Evolutionary conservation across 2,888 invertebrate genomes (phyloP), one percentile per base, ranked within the genome.

Genomic region (Sminthurinus aureus): DNA sequence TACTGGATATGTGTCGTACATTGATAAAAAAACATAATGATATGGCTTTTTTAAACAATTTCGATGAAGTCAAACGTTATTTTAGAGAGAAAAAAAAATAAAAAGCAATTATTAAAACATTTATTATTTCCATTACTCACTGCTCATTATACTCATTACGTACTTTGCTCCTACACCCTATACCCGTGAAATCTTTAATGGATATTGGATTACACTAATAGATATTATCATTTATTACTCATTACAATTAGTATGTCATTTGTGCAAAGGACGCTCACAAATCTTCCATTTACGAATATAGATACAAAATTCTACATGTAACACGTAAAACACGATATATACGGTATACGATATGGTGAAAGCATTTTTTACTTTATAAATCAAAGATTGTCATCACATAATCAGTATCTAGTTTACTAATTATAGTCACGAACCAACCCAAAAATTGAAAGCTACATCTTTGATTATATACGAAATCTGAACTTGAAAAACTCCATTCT

Each of bases 121-220:
- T n/a, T n/a, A n/a, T n/a, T n/a, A 58, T 58, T 13, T 18, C 18
- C 18, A 58, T 58, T 38, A 64, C 64, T 64, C 64, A 64, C 9
- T 64, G n/a, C 9, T 64, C 0, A 9, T 64, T 18, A 2, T 69
- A 20, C 9, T 69, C 11, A 69, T 22, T 20, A 69, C 67, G 11
- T 38, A 64, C 15, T 20, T n/a, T 20, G n/a, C 38, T 38, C 6
- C 38, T 20, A 18, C 20, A 71, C 22, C 2, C 71, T 71, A 22
- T 13, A 71, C 4, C 24, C 71, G 24, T 71, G 71, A 71, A 71
- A 71, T 71, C 71, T 71, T 71, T 71, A 71, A 71, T 71, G 71
- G 71, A 71, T 71, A 71, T 24, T 71, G 71, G 71, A 71, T 71
- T 24, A 71, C 24, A 9, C 71, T 71, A 71, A 71, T 71, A 71